phyloP scores from a whole-genome alignment of 2,797 vertebrate species.

The Furcifer pardalis region DNA sequence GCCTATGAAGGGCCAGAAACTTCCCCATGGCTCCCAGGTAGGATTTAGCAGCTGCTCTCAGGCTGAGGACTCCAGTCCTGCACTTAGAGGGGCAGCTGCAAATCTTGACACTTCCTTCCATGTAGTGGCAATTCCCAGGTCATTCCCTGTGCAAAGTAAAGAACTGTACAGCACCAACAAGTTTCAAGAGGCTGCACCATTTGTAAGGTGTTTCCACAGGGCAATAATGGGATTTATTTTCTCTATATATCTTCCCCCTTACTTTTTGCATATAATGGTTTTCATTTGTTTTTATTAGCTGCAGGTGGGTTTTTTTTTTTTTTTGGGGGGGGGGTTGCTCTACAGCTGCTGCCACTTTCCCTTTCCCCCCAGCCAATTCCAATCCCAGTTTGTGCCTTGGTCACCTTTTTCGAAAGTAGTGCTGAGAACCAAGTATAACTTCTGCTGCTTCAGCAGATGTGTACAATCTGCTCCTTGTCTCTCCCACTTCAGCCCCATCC shows the following conservation, averaged over 20 bases:
- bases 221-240: constrained; percentile 53
- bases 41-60: too few relatives aligned
- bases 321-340: too few relatives aligned
- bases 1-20: too few relatives aligned
- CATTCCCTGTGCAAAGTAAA: constrained; percentile 47
- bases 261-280: constrained; percentile 65
- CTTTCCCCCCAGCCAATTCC: constrained; percentile 63
- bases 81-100: too few relatives aligned
- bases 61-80: too few relatives aligned
- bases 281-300: constrained; percentile 72
- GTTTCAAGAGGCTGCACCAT: constrained; percentile 46
- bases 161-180: constrained; percentile 47
- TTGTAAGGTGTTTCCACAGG: constrained; percentile 48
- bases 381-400: constrained; percentile 58
- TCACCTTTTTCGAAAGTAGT: constrained; percentile 64
- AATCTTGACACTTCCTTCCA: too few relatives aligned
- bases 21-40: too few relatives aligned
- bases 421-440: constrained; percentile 33
- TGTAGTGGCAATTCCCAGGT: not conserved
- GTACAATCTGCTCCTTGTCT: not conserved
- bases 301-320: too few relatives aligned
- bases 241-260: constrained; percentile 14
- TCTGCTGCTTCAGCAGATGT: constrained; percentile 69
- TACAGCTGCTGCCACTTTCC: constrained; percentile 70
- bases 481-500: constrained; percentile 17